Evolutionary conservation across 2,888 invertebrate species (phyloP), one percentile per base, ranked within the genome.

Genomic region (Taphrorychus bicolor): DNA sequence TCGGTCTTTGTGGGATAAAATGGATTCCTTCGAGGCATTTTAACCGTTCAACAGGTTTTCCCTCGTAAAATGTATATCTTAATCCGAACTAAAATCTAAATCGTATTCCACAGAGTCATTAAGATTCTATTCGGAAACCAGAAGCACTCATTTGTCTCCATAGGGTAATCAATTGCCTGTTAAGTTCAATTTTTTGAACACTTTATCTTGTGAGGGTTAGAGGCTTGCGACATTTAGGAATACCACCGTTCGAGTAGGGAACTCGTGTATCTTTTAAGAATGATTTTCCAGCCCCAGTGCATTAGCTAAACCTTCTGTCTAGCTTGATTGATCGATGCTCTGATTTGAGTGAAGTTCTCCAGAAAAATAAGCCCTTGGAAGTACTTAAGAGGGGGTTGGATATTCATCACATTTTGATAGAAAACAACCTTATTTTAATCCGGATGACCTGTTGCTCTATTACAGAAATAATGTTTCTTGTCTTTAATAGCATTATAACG

Each of bases 261-360:
- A 52, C 52, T 52, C 52, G 52, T 52, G 52, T 52, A 52, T 52
- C 52, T 19, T 19, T 52, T 52, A 52, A 52, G 52, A 18, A 48
- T 48, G 48, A 52, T 52, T 52, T 52, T 18, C 21, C 52, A 21
- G 19, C 18, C 19, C 19, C 4, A 52, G 52, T 52, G 52, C 22
- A 52, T 52, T 52, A 52, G 19, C 52, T 52, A 52, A 52, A 52
- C 52, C 52, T 52, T 52, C 52, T 52, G 52, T 52, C 52, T 4
- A 22, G 21, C 52, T 19, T 52, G 52, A 52, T 52, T 52, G 52
- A 52, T 52, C 0, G 52, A 52, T 52, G 52, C 19, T 52, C 19
- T 11, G 52, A 52, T 52, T 52, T 18, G 14, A 21, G 22, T 18
- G n/a, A n/a, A 52, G 22, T n/a, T 11, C 21, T 18, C 22, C 22